phyloP scores from a whole-genome alignment of 1,140 invertebrate species.

The Heliconius congener region DNA sequence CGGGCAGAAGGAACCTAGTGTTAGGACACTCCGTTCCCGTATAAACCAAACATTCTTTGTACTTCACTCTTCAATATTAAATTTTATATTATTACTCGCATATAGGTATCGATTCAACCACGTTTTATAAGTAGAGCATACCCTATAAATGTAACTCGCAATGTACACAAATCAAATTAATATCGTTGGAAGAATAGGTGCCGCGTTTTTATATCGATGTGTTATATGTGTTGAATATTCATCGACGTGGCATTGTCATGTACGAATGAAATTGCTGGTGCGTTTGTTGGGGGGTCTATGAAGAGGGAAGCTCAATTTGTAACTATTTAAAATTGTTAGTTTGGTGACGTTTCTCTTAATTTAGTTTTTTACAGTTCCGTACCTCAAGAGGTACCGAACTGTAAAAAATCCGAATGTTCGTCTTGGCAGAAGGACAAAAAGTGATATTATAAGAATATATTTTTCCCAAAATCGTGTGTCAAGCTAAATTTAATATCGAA shows the following conservation, averaged over 20 bases:
- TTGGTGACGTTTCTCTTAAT: too few species aligned
- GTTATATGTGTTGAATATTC: constrained; percentile 56
- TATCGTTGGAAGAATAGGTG: constrained; percentile 50
- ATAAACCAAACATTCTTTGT: neutral
- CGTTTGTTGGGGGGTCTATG: constrained; percentile 20
- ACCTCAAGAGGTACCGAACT: too few species aligned
- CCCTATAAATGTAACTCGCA: constrained; percentile 13
- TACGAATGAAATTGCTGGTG: constrained; percentile 32
- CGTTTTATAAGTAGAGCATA: neutral
- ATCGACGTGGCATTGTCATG: constrained; percentile 46
- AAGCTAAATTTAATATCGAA: too few species aligned
- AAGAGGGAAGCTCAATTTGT: neutral
- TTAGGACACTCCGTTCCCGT: neutral
- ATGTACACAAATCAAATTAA: constrained; percentile 46
- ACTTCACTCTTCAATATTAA: neutral
- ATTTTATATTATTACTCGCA: neutral
- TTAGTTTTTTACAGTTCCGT: too few species aligned
- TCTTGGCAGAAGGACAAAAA: too few species aligned
- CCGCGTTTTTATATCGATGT: constrained; percentile 50
- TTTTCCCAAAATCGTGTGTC: too few species aligned
- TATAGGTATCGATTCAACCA: neutral
- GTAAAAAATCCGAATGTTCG: too few species aligned
- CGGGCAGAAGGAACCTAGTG: too few species aligned
- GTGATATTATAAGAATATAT: too few species aligned
- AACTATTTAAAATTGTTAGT: neutral